Base-by-base conservation (phyloP, 2,797 vertebrate genomes). In the Morelia viridis region DNA sequence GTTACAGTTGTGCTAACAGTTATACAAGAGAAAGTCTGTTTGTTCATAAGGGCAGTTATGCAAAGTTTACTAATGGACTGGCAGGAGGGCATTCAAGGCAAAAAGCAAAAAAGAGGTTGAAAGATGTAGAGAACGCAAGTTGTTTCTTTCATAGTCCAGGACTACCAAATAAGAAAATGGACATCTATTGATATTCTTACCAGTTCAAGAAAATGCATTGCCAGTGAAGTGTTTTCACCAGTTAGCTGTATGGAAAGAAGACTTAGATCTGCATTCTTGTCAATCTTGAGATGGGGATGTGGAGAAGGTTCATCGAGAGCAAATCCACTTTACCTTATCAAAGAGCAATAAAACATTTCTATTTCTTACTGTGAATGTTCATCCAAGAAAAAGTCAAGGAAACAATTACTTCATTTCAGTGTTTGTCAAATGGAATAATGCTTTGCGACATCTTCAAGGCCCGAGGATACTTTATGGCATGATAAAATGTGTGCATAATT, bases 271-370 rank as follows among this genome's bases (percentile, higher is more conserved):
- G 90, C 58, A 89, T 57, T 85, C 92, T 91, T 92, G 83, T 86
- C 92, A 89, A 76, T n/a, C 53, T 91, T 61, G 84, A 86, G 41
- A 80, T 46, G 41, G 76, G 19, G 41, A 24, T 80, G 76, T 0
- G 19, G 19, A 80, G 76, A 80, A 80, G 22, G 76, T 80, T 91
- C 88, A 94, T 88, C 58, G 90, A 46, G 80, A 94, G 91, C 92
- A 94, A 91, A 91, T 91, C 28, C 91, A 58, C 92, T 91, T 80
- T 94, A n/a, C 11, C 93, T 89, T 93, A 94, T 94, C 93, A 94
- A 93, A 92, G 90, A 31, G 3, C 57, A 94, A 93, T 94, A 95
- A 91, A 96, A 12, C 86, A 88, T 53, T 94, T 94, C 83, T 92
- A 85, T 93, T 95, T 88, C 64, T 89, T 65, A 46, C 80, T 50